Evolutionary conservation across 64 coral and sea anemone species (phyloP).

Genomic region (Montipora cactus): DNA sequence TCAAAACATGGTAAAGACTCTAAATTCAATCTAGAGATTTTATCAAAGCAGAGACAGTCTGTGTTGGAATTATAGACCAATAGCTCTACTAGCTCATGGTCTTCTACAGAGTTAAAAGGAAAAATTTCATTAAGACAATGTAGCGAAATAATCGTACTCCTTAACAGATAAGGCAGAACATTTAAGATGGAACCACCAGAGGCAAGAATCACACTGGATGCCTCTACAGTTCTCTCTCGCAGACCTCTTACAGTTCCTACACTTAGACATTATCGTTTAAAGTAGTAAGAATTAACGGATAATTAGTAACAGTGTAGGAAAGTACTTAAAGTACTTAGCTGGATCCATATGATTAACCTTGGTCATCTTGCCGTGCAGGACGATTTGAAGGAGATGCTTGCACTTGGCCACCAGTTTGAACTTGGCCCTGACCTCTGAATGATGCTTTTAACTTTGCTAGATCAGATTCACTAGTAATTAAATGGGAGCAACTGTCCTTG

Average conservation of each 20-base stretch:
- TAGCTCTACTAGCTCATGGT: conserved; percentile 14
- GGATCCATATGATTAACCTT: conserved; percentile 10
- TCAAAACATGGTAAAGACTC: conserved; percentile 38
- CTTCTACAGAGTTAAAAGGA: conserved; percentile 33
- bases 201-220: conserved; percentile 63
- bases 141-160: conserved; percentile 53
- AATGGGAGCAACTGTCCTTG: conserved; percentile 9
- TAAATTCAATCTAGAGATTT: conserved; percentile 26
- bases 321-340: conserved; percentile 10
- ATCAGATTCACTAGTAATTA: conserved; percentile 50
- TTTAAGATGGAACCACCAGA: conserved; percentile 58
- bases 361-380: conserved; percentile 14
- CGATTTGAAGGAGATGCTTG: conserved; percentile 7
- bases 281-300: conserved; percentile 1
- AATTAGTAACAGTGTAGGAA: conserved; percentile 27
- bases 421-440: background rate
- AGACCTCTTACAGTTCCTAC: conserved; percentile 34
- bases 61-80: conserved; percentile 32
- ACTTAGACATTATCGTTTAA: conserved; percentile 23
- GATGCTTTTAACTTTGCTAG: conserved; percentile 46
- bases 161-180: conserved; percentile 58
- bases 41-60: conserved; percentile 25
- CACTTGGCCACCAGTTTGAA: background rate
- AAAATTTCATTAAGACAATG: conserved; percentile 59
- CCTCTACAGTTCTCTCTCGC: conserved; percentile 51